Evolutionary conservation across 2,113 vertebrate species (phyloP).

Genomic region (Bothrops jararaca): DNA sequence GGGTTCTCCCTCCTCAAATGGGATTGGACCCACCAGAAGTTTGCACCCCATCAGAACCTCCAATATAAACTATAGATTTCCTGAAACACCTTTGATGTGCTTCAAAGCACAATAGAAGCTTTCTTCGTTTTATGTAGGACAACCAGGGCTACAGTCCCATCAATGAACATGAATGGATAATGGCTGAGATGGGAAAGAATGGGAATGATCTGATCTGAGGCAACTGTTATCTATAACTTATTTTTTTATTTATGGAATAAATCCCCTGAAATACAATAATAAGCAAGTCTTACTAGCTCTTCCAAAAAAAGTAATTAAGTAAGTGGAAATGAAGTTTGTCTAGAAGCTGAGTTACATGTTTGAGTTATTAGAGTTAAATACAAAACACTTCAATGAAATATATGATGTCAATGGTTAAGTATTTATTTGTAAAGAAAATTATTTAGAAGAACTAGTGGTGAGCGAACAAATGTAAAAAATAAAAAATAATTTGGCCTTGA

Average conservation of each 20-base stretch:
- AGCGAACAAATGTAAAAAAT: not conserved
- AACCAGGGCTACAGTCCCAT: slow-evolving; percentile 45
- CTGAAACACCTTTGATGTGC: slow-evolving; percentile 17
- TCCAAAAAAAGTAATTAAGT: slow-evolving; percentile 33
- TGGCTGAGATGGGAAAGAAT: slow-evolving; percentile 13
- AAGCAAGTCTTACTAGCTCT: slow-evolving; percentile 27
- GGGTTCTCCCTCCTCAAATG: not conserved
- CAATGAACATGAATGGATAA: slow-evolving; percentile 13
- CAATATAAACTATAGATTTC: not conserved
- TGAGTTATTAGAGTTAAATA: slow-evolving; percentile 34
- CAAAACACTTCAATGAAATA: not conserved
- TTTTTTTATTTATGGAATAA: slow-evolving; percentile 55
- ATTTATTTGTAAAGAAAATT: not conserved
- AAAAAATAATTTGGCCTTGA: not conserved
- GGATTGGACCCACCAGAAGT: not conserved
- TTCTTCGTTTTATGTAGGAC: slow-evolving; percentile 29
- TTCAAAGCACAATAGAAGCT: slow-evolving; percentile 31
- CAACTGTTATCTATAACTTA: slow-evolving; percentile 35
- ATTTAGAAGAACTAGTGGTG: not conserved
- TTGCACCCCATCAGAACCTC: not conserved
- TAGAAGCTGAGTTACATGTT: slow-evolving; percentile 20
- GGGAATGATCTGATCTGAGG: slow-evolving; percentile 41
- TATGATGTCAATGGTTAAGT: not conserved
- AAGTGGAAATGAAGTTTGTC: slow-evolving; percentile 38
- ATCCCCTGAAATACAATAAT: slow-evolving; percentile 30